Evolutionary conservation across 2,797 vertebrate genomes (phyloP).

Genomic region (Molossus alvarezi): DNA sequence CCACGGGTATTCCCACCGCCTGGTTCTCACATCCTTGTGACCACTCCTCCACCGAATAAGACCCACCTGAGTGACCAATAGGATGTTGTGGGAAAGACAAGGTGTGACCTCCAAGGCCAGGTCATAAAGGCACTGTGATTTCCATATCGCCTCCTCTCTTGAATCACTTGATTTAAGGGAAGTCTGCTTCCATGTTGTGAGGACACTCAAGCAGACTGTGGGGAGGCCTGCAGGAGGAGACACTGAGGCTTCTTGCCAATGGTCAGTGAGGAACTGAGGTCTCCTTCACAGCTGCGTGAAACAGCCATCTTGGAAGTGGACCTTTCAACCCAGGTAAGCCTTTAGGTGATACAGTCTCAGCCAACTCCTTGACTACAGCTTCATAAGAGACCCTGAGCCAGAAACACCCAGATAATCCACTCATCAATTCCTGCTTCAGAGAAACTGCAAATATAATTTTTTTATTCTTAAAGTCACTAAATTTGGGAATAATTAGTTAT

Average conservation of each 20-base stretch:
- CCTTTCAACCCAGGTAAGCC: not conserved
- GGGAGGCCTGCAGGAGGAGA: not conserved
- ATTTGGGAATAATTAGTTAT: not conserved
- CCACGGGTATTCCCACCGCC: accelerated
- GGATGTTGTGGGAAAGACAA: not conserved
- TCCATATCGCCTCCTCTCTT: not conserved
- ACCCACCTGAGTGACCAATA: not conserved
- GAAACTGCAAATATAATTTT: not conserved
- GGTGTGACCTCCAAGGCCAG: not conserved
- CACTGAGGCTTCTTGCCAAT: too few species aligned
- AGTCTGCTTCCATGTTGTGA: not conserved
- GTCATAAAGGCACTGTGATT: not conserved
- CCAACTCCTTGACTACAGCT: not conserved
- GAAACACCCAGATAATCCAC: not conserved
- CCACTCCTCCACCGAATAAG: accelerated
- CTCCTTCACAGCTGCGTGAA: not conserved
- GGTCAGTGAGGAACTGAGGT: not conserved
- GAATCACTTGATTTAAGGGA: not conserved
- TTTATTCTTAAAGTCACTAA: not conserved
- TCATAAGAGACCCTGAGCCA: too few species aligned
- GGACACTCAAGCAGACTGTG: not conserved
- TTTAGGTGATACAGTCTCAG: not conserved
- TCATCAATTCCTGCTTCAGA: not conserved
- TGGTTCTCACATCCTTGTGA: not conserved
- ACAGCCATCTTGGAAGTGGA: not conserved